Base-by-base conservation (phyloP, 2,113 vertebrate species). In the Epinephelus moara region DNA sequence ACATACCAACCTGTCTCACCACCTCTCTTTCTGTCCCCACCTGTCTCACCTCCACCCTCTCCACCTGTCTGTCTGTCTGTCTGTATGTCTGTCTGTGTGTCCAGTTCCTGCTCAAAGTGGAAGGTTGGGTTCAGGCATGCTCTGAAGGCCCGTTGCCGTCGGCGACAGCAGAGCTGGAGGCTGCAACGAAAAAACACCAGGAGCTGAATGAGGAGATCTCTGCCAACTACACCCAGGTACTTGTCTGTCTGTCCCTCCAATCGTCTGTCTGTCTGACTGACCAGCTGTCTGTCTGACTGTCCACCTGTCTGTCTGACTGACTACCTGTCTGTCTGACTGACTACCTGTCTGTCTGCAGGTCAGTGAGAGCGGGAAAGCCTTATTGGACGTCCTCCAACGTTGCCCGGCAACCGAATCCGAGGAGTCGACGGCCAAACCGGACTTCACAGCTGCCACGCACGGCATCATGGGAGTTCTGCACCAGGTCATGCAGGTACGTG, bases 201-300 rank as follows among this genome's bases (percentile, higher is more conserved):
- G 96, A 96, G 42, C 94, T 99, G 49, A 99, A 97, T 0, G 98
- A 99, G 83, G 97, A 99, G 92, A 97, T 99, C 63, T 97, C 97
- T 25, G 96, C 98, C 49, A 97, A 96, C 78, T 99, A 99, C 94
- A 97, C 97, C 1, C 98, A 99, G 97, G 98, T 99, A 93, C 50
- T 62, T 30, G 15, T 70, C 72, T 70, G 66, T 53, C 62, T 68
- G 27, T 2, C 12, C 59, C 37, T 30, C 42, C 4, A 15, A 3
- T 52, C 57, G 4, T 2, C 33, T n/a, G 15, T 56, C 50, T 40
- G 30, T 45, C 37, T 56, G 47, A 12, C 23, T 49, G 9, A 6
- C 25, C 23, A 21, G 0, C 66, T 30, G 14, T 70, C 72, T 70
- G 66, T 53, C 61, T 55, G 47, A 12, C 23, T 49, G 9, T 6